These are phyloP conservation scores for Pantherophis guttatus DNA, from an alignment of 2,113 vertebrate species.

Conservation along the genomic window DNA sequence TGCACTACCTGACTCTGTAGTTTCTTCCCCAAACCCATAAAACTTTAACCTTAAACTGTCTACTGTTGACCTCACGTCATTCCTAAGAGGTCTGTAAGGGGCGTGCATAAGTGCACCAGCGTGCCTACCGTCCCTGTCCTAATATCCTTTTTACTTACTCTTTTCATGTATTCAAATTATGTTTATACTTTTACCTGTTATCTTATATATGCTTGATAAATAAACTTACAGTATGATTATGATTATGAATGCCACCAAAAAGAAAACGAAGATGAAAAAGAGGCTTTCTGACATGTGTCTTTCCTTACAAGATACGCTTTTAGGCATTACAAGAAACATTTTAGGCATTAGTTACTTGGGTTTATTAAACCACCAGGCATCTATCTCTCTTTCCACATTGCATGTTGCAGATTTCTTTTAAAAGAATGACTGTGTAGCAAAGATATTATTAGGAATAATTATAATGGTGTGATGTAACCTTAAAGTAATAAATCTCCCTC, in stretches of 20 bases:
- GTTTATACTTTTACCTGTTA: no score
- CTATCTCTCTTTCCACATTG: not conserved
- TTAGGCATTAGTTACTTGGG: not conserved
- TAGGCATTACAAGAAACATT: slow-evolving; percentile 1
- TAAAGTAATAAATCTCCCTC: not conserved
- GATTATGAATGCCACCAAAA: slow-evolving; percentile 14
- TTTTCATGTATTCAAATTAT: no score
- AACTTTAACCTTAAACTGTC: no score
- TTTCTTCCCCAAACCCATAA: no score
- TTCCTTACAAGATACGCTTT: slow-evolving; percentile 32
- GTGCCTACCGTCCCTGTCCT: no score
- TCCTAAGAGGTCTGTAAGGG: no score
- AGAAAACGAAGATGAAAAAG: slow-evolving; percentile 47
- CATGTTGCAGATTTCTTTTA: not conserved
- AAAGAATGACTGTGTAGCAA: not conserved
- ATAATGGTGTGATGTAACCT: not conserved
- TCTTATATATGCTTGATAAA: no score
- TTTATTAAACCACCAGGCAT: slow-evolving; percentile 14
- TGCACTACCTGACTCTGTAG: no score
- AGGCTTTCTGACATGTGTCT: not conserved
- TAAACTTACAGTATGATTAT: no score
- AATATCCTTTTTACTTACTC: no score
- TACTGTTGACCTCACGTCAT: no score
- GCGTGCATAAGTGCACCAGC: no score
- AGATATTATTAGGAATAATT: not conserved